Percentiles rank a stretch among this genome's conserved stretches.
Evolutionary conservation across 1,140 invertebrate species (phyloP).

Genomic region (Pseudomyrmex sp.): DNA sequence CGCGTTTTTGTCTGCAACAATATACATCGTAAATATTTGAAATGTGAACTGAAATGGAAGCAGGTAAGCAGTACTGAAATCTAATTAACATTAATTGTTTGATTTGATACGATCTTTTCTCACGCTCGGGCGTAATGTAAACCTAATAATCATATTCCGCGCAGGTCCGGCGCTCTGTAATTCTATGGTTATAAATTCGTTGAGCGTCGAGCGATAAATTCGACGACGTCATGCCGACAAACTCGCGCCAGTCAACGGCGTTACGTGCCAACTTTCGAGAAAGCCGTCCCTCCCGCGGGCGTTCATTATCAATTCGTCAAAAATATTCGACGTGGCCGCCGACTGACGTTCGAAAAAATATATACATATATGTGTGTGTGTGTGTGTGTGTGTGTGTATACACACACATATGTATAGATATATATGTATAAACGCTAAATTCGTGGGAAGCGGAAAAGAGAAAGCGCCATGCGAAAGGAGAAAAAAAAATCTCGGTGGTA

Average conservation of each 20-base stretch:
- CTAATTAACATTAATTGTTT: conserved; percentile 48
- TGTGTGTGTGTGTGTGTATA: neutral
- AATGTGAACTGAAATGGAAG: neutral
- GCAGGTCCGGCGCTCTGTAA: neutral
- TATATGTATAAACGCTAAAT: conserved; percentile 66
- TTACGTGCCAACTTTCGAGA: conserved; percentile 56
- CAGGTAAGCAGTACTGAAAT: neutral
- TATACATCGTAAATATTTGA: neutral
- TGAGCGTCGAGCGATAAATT: conserved; percentile 60
- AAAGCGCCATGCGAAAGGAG: conserved; percentile 67
- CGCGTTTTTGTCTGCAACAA: no score
- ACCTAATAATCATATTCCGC: conserved; percentile 29
- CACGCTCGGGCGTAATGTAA: conserved; percentile 17
- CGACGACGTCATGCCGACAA: conserved; percentile 60
- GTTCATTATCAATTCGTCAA: conserved; percentile 78
- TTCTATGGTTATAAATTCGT: conserved; percentile 56
- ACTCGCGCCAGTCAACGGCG: conserved; percentile 64
- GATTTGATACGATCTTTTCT: conserved; percentile 11
- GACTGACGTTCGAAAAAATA: conserved; percentile 66
- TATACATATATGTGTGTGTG: neutral
- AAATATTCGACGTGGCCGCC: conserved; percentile 73
- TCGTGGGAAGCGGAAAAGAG: conserved; percentile 73
- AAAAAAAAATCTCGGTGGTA: conserved; percentile 68
- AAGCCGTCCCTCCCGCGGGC: conserved; percentile 67
- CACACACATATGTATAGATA: neutral